phyloP scores from a whole-genome alignment of 2,888 invertebrate genomes.

The Notodonta dromedarius region DNA sequence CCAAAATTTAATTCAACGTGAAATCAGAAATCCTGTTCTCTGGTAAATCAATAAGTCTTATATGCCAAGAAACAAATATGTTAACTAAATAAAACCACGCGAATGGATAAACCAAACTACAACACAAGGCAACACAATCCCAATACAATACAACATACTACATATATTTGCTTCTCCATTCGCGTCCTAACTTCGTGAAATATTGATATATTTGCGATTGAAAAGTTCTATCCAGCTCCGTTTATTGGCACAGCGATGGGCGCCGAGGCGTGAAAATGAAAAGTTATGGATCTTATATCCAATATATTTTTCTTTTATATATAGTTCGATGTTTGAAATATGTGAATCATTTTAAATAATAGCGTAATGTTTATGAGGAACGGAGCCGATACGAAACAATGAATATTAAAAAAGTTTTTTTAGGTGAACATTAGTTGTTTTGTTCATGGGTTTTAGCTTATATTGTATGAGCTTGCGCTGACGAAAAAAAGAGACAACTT shows the following conservation, averaged over 20 bases:
- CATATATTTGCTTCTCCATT: constrained; percentile 22
- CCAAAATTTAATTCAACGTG: neutral
- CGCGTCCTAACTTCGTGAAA: constrained; percentile 25
- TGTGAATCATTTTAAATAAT: neutral
- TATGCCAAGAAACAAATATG: neutral
- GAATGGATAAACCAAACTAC: neutral
- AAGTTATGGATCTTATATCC: constrained; percentile 26
- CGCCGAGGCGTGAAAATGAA: constrained; percentile 26
- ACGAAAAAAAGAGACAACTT: no score
- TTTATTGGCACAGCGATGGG: constrained; percentile 1
- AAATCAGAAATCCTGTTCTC: neutral
- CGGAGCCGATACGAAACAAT: no score
- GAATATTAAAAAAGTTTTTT: no score
- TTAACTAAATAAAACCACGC: constrained; percentile 1
- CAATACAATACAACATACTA: constrained; percentile 9
- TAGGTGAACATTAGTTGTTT: no score
- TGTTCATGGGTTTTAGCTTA: no score
- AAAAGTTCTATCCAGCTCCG: constrained; percentile 21
- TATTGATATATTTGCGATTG: constrained; percentile 24
- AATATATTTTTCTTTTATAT: constrained; percentile 4
- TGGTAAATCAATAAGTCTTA: neutral
- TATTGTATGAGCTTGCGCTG: no score
- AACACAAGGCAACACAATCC: neutral
- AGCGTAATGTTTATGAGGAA: no score
- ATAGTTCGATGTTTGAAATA: constrained; percentile 11